Conservation (phyloP, 2,888 invertebrate species). For the Thelaira solivaga region DNA sequence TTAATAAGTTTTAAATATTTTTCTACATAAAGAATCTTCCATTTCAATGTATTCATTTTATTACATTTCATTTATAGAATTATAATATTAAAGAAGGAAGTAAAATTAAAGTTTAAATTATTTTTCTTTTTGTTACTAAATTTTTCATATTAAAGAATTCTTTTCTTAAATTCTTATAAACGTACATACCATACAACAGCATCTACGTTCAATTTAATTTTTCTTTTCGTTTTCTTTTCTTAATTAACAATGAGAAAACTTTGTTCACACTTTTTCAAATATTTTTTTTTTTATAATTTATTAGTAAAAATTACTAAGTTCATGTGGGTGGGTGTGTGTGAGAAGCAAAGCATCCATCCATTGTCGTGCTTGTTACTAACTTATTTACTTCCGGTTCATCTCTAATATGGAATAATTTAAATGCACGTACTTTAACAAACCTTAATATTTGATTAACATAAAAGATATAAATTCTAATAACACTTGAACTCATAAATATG, state of each 20-base stretch:
- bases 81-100: too few species aligned
- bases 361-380: background rate
- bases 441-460: constrained; percentile 57
- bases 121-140: too few species aligned
- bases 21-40: too few species aligned
- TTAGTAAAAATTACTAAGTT: too few species aligned
- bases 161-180: background rate
- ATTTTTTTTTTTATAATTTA: background rate
- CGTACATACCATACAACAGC: too few species aligned
- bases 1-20: too few species aligned
- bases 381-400: constrained; percentile 41
- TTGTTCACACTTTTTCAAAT: constrained; percentile 42
- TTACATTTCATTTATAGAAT: too few species aligned
- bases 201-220: background rate
- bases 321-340: background rate
- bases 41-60: too few species aligned
- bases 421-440: constrained; percentile 28
- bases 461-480: constrained; percentile 60
- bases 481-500: constrained; percentile 59
- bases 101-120: too few species aligned
- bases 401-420: constrained; percentile 22
- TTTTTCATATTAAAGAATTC: too few species aligned
- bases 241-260: constrained; percentile 44
- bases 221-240: too few species aligned
- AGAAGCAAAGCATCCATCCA: background rate